Base-by-base conservation (phyloP, 2,113 vertebrate genomes). In the Chaetorhynchus papuensis region DNA sequence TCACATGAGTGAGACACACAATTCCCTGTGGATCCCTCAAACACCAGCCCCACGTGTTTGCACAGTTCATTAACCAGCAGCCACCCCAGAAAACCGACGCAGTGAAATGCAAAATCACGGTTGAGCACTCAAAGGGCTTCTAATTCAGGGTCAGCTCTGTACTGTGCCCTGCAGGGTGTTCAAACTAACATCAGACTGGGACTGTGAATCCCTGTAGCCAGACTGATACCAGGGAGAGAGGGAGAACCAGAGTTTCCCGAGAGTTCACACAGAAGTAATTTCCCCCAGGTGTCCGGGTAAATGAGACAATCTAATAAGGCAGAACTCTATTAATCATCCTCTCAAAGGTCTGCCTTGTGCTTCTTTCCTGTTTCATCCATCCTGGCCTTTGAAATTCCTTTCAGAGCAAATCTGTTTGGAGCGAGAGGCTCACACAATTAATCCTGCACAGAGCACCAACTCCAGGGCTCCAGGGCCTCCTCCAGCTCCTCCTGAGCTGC, bases 401-500 rank as follows among this genome's bases (percentile, higher is more conserved):
- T 72, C 61, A 87, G 44, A 87, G 59, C 79, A 85, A 33, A 89
- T 23, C 76, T 13, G 1, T 72, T 95, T 70, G 37, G 27, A 66
- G 11, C 0, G 5, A 90, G 86, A 90, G 72, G 83, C n/a, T 91
- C 59, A 39, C 45, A 52, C 74, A 70, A 35, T 72, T 54, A 71
- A 75, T 69, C 64, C 49, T 70, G 74, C 59, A 39, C 5, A 80
- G 68, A 81, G 70, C 60, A 71, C n/a, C 63, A 45, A 35, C 33
- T 10, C 18, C 83, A 14, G 49, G 26, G 79, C 85, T 88, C 92
- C 11, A 5, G 23, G 78, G 92, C 75, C 49, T 68, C 15, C 44
- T 90, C 88, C 84, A 87, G 77, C 20, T 82, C 39, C 78, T 71
- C 90, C 57, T 77, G 65, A 97, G 90, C 72, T 9, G 78, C 56